Evolutionary conservation across 2,797 vertebrate genomes (phyloP).

Genomic region (Propithecus perrieri): DNA sequence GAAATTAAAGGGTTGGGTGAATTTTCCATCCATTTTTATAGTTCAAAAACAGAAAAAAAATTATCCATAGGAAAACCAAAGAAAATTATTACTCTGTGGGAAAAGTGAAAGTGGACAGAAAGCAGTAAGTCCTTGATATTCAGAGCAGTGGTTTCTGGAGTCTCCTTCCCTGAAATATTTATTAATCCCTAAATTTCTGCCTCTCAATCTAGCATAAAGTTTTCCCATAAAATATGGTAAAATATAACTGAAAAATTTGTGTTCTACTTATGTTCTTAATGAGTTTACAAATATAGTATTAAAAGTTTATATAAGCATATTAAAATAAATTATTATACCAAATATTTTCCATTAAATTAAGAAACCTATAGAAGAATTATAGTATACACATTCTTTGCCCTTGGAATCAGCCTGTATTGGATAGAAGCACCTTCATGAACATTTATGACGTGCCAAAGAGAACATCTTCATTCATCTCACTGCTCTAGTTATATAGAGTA

Average conservation of each 20-base stretch:
- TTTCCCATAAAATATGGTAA: slow-evolving; percentile 4
- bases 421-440: not conserved
- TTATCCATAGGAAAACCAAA: not conserved
- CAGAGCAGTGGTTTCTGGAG: not conserved
- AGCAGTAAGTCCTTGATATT: not conserved
- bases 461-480: not conserved
- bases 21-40: not conserved
- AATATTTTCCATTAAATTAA: not conserved
- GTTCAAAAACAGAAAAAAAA: not conserved
- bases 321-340: not conserved
- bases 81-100: not conserved
- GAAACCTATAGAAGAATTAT: not conserved
- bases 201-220: not conserved
- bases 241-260: not conserved
- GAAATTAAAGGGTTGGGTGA: not conserved
- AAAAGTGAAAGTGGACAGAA: not conserved
- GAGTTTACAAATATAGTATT: not conserved
- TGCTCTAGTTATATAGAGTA: not conserved
- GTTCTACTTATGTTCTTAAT: not conserved
- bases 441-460: not conserved
- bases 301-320: not conserved
- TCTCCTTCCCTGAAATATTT: not conserved
- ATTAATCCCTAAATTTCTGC: not conserved
- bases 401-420: not conserved
- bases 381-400: not conserved